These are phyloP conservation scores for Mythimna impura DNA, from an alignment of 2,888 invertebrate genomes.

Conservation along the genomic window DNA sequence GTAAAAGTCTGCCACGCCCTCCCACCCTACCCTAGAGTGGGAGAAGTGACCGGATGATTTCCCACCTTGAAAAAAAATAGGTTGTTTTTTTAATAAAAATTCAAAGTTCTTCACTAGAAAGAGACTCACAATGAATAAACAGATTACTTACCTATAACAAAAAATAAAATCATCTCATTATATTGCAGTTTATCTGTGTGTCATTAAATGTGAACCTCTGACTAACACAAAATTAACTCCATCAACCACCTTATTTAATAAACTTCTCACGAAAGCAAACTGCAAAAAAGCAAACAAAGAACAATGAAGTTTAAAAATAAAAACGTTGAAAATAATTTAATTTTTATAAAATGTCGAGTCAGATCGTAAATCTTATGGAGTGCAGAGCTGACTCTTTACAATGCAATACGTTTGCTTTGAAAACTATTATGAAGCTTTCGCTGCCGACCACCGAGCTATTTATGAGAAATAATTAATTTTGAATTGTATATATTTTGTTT, in stretches of 20 bases:
- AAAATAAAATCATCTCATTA: too few species aligned
- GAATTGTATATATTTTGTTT: slow-evolving; percentile 6
- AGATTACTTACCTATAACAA: too few species aligned
- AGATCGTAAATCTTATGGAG: slow-evolving; percentile 33
- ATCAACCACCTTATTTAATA: neutral
- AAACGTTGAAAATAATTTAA: neutral
- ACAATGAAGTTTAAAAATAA: neutral
- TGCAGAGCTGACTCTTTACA: slow-evolving; percentile 30
- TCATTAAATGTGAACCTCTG: too few species aligned
- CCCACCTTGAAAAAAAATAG: too few species aligned
- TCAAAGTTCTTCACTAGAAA: too few species aligned
- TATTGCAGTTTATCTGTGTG: too few species aligned
- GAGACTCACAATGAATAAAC: too few species aligned
- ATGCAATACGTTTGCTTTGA: slow-evolving; percentile 36
- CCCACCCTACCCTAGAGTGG: too few species aligned
- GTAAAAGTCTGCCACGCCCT: too few species aligned
- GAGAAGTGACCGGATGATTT: too few species aligned
- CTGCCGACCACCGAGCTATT: neutral
- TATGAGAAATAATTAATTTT: slow-evolving; percentile 35
- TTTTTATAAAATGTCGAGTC: slow-evolving; percentile 7
- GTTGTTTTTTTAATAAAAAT: too few species aligned
- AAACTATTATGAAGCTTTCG: slow-evolving; percentile 38
- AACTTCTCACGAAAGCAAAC: neutral
- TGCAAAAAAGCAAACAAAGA: slow-evolving; percentile 10
- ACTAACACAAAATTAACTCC: neutral